Base-by-base conservation (phyloP, 2,113 vertebrate genomes). In the Leucoraja erinaceus region DNA sequence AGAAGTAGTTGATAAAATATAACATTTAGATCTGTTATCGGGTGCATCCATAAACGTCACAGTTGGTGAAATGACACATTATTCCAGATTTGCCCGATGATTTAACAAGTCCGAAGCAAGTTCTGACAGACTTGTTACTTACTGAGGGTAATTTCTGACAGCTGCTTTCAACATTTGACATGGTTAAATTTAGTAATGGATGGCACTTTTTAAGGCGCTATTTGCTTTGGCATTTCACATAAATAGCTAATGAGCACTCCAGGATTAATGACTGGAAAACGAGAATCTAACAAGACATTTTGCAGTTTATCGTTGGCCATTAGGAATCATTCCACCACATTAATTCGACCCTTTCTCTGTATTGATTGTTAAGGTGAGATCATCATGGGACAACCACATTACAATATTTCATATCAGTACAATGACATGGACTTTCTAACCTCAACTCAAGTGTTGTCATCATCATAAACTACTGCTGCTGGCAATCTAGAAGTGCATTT, bases 221-320 rank as follows among this genome's bases (percentile, higher is more conserved):
- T 33, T 59, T 88, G 25, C 83, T 31, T 88, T 88, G 83, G 59
- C 59, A 88, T 88, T 88, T 88, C 83, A 88, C 75, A 88, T 33
- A 56, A 88, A 86, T 59, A 86, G 56, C 83, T 86, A 86, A 86
- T 63, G 10, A 14, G 28, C 59, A 86, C n/a, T 86, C 31, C 28
- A 86, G 33, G 83, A 63, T 86, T 86, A 86, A 86, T 63, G 28
- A 14, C 11, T 0, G 10, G 56, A 9, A 86, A 86, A 63, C 14
- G 31, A 31, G 68, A 70, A 5, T 18, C 83, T 86, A 63, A 31
- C 83, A 86, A 63, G 56, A n/a, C 28, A 31, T 86, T 86, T 86
- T 86, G n/a, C n/a, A 84, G 8, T 86, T 31, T 31, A 61, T 86
- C 33, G 83, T 86, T 63, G 83, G 83, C 25, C 28, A 86, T 61